A percentile compares a stretch with the other conserved stretches of the same genome.
Evolutionary conservation across 2,113 vertebrate species (phyloP).

Genomic region (Trogon melanurus): DNA sequence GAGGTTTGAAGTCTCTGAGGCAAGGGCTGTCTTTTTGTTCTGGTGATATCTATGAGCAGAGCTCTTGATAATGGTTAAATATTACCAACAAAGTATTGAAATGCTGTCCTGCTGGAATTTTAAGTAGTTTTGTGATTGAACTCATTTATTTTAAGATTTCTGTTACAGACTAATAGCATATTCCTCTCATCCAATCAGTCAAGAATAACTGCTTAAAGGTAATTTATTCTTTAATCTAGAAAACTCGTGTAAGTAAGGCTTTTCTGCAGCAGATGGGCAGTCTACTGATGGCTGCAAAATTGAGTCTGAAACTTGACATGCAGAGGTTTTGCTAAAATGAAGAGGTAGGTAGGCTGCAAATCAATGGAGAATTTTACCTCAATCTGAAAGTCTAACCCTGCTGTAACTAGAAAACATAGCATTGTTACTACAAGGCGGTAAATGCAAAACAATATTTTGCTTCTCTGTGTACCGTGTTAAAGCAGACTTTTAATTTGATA

Average conservation of each 20-base stretch:
- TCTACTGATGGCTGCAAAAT: background rate
- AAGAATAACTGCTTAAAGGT: background rate
- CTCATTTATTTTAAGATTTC: background rate
- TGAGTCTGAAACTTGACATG: background rate
- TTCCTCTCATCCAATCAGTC: background rate
- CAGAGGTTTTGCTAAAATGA: background rate
- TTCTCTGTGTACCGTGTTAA: background rate
- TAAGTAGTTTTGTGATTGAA: background rate
- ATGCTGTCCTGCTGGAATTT: background rate
- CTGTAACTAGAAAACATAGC: background rate
- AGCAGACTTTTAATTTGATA: background rate
- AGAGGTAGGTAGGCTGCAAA: background rate
- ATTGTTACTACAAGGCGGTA: background rate
- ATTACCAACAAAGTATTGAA: background rate
- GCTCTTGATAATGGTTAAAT: background rate
- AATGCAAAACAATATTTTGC: background rate
- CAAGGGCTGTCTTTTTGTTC: background rate
- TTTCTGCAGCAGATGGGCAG: background rate
- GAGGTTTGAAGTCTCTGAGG: background rate
- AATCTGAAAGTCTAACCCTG: background rate
- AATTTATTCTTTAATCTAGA: background rate
- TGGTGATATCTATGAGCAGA: background rate
- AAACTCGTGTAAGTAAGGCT: background rate
- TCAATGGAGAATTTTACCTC: background rate
- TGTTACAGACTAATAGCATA: background rate